Conservation (phyloP, 2,888 invertebrate genomes). For the Netelia virgata region DNA sequence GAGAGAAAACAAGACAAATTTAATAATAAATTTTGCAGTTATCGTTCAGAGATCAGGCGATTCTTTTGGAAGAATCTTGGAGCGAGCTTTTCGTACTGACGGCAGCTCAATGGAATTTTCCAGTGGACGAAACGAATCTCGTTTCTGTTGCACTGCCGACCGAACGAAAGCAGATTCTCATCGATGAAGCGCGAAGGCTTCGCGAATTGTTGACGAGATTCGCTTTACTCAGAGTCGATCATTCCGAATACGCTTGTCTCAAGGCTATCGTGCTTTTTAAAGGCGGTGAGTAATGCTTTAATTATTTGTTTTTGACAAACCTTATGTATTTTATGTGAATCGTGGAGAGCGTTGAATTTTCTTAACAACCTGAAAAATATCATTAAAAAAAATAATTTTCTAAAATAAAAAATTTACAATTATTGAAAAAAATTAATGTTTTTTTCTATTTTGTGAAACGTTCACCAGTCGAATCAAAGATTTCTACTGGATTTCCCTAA, state of each 20-base stretch:
- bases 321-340: too few species aligned
- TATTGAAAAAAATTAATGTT: too few species aligned
- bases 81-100: conserved; percentile 93
- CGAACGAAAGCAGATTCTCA: conserved; percentile 86
- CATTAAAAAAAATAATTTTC: background rate
- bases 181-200: conserved; percentile 88
- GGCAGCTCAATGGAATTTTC: conserved; percentile 92
- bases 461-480: too few species aligned
- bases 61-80: conserved; percentile 92
- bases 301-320: too few species aligned
- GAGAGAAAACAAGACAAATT: background rate
- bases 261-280: conserved; percentile 93
- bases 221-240: conserved; percentile 89
- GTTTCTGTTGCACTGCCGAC: conserved; percentile 85
- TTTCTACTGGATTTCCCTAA: too few species aligned
- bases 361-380: background rate
- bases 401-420: too few species aligned
- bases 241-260: conserved; percentile 94
- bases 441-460: too few species aligned
- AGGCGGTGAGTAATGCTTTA: conserved; percentile 87
- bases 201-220: conserved; percentile 89
- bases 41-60: conserved; percentile 90
- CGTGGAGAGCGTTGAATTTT: background rate
- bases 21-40: conserved; percentile 83
- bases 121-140: conserved; percentile 88